phyloP scores from a whole-genome alignment of 2,113 vertebrate genomes.

The Cariama cristata region DNA sequence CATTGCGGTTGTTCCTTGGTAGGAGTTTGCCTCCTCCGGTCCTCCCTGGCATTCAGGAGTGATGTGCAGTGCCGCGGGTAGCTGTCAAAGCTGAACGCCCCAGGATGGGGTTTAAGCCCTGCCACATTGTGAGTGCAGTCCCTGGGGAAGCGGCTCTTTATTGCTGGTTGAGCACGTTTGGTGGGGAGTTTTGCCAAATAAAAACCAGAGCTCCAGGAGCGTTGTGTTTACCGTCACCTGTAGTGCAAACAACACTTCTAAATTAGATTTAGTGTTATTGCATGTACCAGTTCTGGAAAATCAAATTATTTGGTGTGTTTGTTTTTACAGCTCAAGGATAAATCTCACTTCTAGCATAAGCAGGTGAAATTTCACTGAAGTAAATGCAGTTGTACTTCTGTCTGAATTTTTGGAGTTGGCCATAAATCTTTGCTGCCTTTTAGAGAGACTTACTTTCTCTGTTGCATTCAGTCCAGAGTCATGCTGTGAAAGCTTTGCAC shows the following conservation, averaged over 20 bases:
- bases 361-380: not conserved
- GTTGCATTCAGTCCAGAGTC: not conserved
- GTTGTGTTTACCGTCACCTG: not conserved
- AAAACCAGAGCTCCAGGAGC: not conserved
- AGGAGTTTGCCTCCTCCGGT: fast-evolving
- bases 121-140: fast-evolving
- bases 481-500: not conserved
- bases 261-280: not conserved
- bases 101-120: not conserved
- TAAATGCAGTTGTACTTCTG: not conserved
- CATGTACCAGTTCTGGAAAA: not conserved
- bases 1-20: not conserved
- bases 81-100: not conserved
- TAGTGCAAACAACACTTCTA: not conserved
- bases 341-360: not conserved
- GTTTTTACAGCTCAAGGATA: constrained; percentile 5
- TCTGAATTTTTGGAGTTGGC: not conserved
- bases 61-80: not conserved
- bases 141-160: not conserved
- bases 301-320: constrained; percentile 14
- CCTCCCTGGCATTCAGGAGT: not conserved
- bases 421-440: not conserved
- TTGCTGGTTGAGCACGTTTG: not conserved
- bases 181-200: not conserved
- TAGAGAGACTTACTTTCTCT: not conserved